Conservation (phyloP, 1,140 invertebrate genomes). For the Spodoptera litura region DNA sequence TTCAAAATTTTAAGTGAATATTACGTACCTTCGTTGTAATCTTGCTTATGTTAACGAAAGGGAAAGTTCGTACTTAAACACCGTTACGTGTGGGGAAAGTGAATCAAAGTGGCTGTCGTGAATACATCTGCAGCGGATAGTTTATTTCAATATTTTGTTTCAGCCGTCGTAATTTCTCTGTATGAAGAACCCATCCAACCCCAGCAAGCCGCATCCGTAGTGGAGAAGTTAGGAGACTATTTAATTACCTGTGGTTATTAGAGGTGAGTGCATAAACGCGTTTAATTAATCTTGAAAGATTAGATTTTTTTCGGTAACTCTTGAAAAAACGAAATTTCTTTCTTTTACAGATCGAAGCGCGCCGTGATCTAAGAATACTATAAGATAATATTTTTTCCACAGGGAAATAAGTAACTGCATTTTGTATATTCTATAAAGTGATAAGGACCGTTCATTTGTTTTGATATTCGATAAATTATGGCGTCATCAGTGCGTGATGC, state of each 20-base stretch:
- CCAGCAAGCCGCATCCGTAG: slow-evolving; percentile 96
- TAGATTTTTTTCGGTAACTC: not conserved
- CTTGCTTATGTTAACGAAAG: slow-evolving; percentile 27
- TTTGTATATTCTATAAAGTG: slow-evolving; percentile 87
- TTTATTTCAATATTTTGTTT: slow-evolving; percentile 77
- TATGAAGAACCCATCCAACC: slow-evolving; percentile 98
- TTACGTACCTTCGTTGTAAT: slow-evolving; percentile 6
- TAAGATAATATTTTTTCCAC: slow-evolving; percentile 87
- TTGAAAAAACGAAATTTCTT: slow-evolving; percentile 50
- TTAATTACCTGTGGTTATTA: slow-evolving; percentile 97
- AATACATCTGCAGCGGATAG: not conserved
- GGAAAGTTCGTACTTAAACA: slow-evolving; percentile 34
- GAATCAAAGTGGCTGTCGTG: not conserved
- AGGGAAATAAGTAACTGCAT: slow-evolving; percentile 87
- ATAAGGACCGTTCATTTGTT: slow-evolving; percentile 85
- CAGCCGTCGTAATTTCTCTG: slow-evolving; percentile 96
- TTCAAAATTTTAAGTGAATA: no score
- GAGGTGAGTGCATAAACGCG: slow-evolving; percentile 76
- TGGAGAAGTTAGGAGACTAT: slow-evolving; percentile 98
- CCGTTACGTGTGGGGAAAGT: slow-evolving; percentile 17
- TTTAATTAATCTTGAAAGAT: not conserved
- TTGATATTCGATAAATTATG: slow-evolving; percentile 85
- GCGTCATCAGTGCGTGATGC: slow-evolving; percentile 81
- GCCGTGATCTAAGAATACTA: slow-evolving; percentile 86
- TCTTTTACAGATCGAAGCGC: slow-evolving; percentile 83